These are phyloP conservation scores for Buceros bicornis DNA, from an alignment of 2,797 vertebrate species.

Conservation along the genomic window DNA sequence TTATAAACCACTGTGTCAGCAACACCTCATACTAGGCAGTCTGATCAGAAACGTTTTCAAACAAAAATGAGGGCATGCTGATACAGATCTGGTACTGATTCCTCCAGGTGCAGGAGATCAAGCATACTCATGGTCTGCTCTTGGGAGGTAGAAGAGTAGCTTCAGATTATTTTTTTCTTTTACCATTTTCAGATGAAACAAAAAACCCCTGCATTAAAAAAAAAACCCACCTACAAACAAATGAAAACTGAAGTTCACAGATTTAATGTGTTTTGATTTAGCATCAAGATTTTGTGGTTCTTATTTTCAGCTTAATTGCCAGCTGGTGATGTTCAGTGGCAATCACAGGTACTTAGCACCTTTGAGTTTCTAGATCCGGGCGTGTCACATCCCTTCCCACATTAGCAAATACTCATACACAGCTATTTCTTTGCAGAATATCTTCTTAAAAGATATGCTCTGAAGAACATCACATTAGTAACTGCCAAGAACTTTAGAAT, in stretches of 20 bases:
- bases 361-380: neutral
- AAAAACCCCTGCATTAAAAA: neutral
- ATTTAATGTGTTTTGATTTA: neutral
- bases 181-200: neutral
- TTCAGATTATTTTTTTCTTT: neutral
- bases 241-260: neutral
- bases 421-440: neutral
- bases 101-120: neutral
- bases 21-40: neutral
- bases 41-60: neutral
- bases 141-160: neutral
- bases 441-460: neutral
- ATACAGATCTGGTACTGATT: neutral
- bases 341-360: neutral
- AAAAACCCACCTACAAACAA: neutral
- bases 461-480: neutral
- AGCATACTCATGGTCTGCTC: neutral
- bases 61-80: neutral
- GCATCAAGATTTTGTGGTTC: neutral
- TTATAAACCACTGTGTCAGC: neutral
- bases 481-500: neutral
- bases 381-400: neutral
- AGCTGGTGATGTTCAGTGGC: neutral
- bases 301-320: neutral
- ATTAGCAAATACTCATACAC: neutral